Evolutionary conservation across 1,140 invertebrate species (phyloP), one percentile per base, ranked within the genome.

Genomic region (Pogonognathellus flavescens): DNA sequence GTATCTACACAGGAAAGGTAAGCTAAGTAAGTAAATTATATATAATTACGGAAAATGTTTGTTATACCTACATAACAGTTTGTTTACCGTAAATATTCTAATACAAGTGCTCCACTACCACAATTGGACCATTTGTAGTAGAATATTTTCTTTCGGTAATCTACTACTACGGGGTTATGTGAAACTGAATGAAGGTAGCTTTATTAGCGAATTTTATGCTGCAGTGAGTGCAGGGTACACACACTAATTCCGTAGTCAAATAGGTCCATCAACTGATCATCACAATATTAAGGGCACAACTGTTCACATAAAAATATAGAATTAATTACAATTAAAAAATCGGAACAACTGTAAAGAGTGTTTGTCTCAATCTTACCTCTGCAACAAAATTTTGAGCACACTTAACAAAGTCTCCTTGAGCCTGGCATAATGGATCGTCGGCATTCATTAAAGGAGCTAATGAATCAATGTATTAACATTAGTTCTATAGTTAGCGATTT

Each of bases 361-460:
- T 10, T 4, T 62, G 13, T 62, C 18, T 31, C 31, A 7, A 7
- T 20, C 10, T 50, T 83, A 85, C 86, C 18, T 87, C 84, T 60
- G 80, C 55, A 7, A 87, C 50, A 20, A 85, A 49, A 11, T 82
- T 55, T 72, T 87, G 86, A 11, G 83, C 53, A 57, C 86, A 87
- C 59, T 83, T 81, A 6, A 85, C 57, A 87, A 83, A 85, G 31
- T 87, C 52, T 53, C 86, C 86, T 22, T 85, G 82, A n/a, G 82
- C 49, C 2, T n/a, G 55, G 18, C 86, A 87, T 14, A 49, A 53
- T 8, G 76, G 81, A 14, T 84, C 83, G 13, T 52, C 53, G 16
- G 60, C 52, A 18, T 87, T 55, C 86, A 87, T 85, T 49, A 76
- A 41, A 4, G 86, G 85, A 49, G 80, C 87, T 87, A 41, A 31